Base-by-base conservation (phyloP, 2,888 invertebrate species). In the Caenorhabditis parvicauda region DNA sequence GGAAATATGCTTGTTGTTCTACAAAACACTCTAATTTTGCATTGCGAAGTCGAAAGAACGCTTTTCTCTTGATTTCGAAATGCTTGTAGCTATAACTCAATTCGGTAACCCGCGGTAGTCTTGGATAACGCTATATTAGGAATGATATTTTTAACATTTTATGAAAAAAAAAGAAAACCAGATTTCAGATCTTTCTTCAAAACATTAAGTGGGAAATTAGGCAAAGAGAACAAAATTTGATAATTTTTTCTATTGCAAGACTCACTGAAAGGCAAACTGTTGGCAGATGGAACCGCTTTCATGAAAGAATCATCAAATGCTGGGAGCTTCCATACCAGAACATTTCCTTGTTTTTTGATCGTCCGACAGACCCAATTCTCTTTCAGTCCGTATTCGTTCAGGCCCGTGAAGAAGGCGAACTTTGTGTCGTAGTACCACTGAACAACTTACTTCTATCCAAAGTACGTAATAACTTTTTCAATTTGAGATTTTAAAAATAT, bases 251-350 rank as follows among this genome's bases (percentile, higher is more conserved):
- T 37, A 2, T 2, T 25, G 38, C 43, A 45, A 37, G 2, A 38
- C 66, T 46, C 17, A 67, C 68, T 64, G 28, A 68, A 57, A 32
- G 68, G 68, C 14, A 68, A 37, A 39, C 61, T 65, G 22, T 41
- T 49, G 32, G 64, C 21, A 2, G 50, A 49, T 0, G 68, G 54
- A 3, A 69, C 51, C 2, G 62, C 58, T 50, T 56, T 53, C 67
- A 70, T 70, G 54, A 73, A 70, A 19, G 66, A 62, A 24, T 54
- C 50, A 38, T 68, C 72, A 43, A 65, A 67, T 2, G 49, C 48
- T 6, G 72, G 72, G 24, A 70, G 59, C 22, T 64, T 57, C 72
- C 72, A 73, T 7, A 67, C 48, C 9, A 70, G 56, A 0, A 70
- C 54, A 39, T 48, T 49, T 44, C 65, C 72, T 39, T 63, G 61